Evolutionary conservation across 2,888 invertebrate genomes (phyloP), one percentile per base, ranked within the genome.

Genomic region (Calameuta pallipes): DNA sequence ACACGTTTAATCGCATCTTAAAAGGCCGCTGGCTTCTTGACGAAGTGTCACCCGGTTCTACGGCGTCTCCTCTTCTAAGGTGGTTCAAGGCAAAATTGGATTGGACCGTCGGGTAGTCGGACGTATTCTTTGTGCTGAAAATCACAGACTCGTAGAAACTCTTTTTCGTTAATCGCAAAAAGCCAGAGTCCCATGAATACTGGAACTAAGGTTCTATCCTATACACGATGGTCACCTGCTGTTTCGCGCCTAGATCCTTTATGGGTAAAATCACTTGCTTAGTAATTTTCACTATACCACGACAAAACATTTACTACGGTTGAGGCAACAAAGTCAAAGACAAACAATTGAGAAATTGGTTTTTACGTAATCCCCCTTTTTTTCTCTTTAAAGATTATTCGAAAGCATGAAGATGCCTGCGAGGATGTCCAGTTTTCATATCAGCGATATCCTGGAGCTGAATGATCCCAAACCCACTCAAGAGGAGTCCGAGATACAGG

Each of bases 361-460:
- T 78, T 75, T 75, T 76, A 81, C 76, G 80, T 79, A 82, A 79
- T 78, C 78, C 75, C 75, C 78, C 78, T 76, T 82, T 36, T 81
- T 82, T 71, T 78, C 56, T 83, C 84, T 88, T 84, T 93, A 15
- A 93, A 97, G 97, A 88, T 93, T 97, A 80, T 92, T 97, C 90
- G 97, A 97, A 91, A 95, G 95, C 86, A 96, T 96, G 94, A 96
- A 96, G 92, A 95, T 96, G 94, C 95, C 95, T 0, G 95, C 95
- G 76, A 93, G 96, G 85, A 94, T 96, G 0, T 95, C 95, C 73
- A 96, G 98, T 80, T 98, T 98, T 92, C 97, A 97, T 89, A 98
- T 98, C 88, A 97, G 97, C 86, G 98, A 98, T 91, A 98, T 98
- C 88, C 93, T 98, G 88, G 98, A 98, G 86, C 93, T 98, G 86